These are phyloP conservation scores for Sorex fumeus DNA, from an alignment of 2,113 vertebrate species.

Conservation along the genomic window DNA sequence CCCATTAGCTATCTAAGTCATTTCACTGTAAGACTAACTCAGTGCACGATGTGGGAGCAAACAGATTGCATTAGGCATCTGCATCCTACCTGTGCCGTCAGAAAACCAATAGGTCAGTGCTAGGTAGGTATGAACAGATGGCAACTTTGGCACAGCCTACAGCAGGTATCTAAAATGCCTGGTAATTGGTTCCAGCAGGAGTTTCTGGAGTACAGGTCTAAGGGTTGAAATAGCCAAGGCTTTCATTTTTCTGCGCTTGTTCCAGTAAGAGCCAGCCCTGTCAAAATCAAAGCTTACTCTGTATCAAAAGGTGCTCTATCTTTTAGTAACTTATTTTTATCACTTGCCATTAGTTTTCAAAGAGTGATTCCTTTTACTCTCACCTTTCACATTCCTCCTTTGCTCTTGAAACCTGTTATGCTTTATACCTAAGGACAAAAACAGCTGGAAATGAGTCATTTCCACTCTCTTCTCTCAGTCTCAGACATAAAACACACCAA, in stretches of 20 bases:
- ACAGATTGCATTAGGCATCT: neutral
- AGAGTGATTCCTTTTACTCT: slow-evolving; percentile 82
- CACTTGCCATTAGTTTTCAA: slow-evolving; percentile 87
- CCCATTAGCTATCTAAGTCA: slow-evolving; percentile 60
- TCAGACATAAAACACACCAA: slow-evolving; percentile 81
- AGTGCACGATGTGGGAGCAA: neutral
- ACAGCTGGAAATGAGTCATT: slow-evolving; percentile 82
- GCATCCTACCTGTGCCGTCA: neutral
- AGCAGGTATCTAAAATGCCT: slow-evolving; percentile 71
- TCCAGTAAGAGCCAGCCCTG: slow-evolving; percentile 62
- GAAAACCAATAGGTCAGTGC: slow-evolving; percentile 46
- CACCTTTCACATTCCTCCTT: slow-evolving; percentile 84
- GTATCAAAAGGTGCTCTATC: slow-evolving; percentile 84
- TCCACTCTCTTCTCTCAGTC: slow-evolving; percentile 79
- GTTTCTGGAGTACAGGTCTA: slow-evolving; percentile 78
- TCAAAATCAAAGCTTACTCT: slow-evolving; percentile 85
- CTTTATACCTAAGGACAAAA: slow-evolving; percentile 87
- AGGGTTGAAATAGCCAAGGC: slow-evolving; percentile 72
- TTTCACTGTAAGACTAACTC: slow-evolving; percentile 12
- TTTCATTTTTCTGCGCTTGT: slow-evolving; percentile 70
- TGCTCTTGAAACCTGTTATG: slow-evolving; percentile 77
- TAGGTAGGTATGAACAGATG: slow-evolving; percentile 21
- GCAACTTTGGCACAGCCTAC: slow-evolving; percentile 51
- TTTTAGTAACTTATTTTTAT: slow-evolving; percentile 87
- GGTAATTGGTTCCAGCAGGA: slow-evolving; percentile 76